Evolutionary conservation across 2,113 vertebrate species (phyloP).

Genomic region (Pygoscelis adeliae): DNA sequence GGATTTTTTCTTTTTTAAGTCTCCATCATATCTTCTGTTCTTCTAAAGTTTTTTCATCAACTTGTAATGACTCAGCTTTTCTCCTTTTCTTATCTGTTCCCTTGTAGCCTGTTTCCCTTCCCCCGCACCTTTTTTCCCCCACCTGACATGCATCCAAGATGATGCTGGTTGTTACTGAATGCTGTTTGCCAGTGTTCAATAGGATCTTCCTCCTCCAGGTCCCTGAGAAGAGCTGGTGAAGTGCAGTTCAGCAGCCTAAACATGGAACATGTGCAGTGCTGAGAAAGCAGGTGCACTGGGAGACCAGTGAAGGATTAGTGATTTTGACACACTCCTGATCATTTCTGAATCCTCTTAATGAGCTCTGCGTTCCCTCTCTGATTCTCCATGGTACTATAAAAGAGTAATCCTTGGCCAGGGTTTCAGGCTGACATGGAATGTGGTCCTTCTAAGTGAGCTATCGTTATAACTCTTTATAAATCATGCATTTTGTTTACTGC

Average conservation of each 20-base stretch:
- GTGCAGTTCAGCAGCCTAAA: not conserved
- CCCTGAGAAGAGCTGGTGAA: not conserved
- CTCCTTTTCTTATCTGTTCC: not conserved
- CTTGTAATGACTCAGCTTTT: not conserved
- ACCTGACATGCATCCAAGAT: too few species aligned
- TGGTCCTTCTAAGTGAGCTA: not conserved
- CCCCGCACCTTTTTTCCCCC: not conserved
- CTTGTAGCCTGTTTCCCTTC: not conserved
- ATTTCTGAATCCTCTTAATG: not conserved
- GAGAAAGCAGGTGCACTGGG: not conserved
- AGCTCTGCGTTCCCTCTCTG: not conserved
- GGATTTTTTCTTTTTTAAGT: not conserved
- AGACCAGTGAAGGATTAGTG: not conserved
- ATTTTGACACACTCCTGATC: not conserved
- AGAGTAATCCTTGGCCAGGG: not conserved
- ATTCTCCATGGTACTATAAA: not conserved
- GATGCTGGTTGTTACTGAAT: not conserved
- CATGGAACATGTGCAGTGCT: rapidly evolving
- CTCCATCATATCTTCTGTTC: not conserved
- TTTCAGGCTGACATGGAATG: not conserved
- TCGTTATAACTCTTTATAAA: not conserved
- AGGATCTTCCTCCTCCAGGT: not conserved
- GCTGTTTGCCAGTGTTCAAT: not conserved
- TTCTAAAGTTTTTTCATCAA: not conserved
- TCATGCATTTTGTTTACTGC: not conserved